Conservation (phyloP, 2,888 invertebrate species). For the Mimachlamys varia region DNA sequence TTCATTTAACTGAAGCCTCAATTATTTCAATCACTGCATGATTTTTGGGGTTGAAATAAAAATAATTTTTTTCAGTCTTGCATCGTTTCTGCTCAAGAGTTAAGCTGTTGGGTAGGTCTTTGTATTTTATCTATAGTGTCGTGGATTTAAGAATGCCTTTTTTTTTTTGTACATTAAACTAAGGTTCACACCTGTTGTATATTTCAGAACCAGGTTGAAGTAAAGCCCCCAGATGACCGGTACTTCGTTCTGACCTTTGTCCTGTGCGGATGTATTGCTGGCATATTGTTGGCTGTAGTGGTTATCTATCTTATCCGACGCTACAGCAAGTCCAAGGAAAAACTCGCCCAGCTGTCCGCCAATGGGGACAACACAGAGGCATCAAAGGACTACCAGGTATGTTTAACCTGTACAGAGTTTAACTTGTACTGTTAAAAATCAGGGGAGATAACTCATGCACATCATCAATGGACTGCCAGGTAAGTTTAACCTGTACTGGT, state of each 20-base stretch:
- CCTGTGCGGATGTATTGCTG: slow-evolving; percentile 86
- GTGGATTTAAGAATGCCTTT: background rate
- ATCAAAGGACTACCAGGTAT: slow-evolving; percentile 95
- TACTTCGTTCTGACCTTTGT: slow-evolving; percentile 84
- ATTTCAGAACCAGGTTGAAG: slow-evolving; percentile 66
- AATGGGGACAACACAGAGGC: slow-evolving; percentile 89
- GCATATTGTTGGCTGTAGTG: slow-evolving; percentile 85
- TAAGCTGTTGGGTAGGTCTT: background rate
- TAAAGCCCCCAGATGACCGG: slow-evolving; percentile 66
- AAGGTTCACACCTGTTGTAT: background rate
- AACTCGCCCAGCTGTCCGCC: slow-evolving; percentile 88
- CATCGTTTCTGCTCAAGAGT: background rate
- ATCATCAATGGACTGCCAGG: background rate
- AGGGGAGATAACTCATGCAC: background rate
- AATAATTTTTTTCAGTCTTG: background rate
- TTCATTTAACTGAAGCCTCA: background rate
- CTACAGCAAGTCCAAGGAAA: slow-evolving; percentile 90
- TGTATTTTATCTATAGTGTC: background rate
- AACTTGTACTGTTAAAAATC: background rate
- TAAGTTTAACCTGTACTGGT: background rate
- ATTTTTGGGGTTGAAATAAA: background rate
- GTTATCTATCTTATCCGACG: slow-evolving; percentile 88
- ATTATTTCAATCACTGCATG: background rate
- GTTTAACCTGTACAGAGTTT: slow-evolving; percentile 31
- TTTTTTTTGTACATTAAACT: background rate